These are phyloP conservation scores for Silurus aristotelis DNA, from an alignment of 2,797 vertebrate genomes.

Conservation along the genomic window DNA sequence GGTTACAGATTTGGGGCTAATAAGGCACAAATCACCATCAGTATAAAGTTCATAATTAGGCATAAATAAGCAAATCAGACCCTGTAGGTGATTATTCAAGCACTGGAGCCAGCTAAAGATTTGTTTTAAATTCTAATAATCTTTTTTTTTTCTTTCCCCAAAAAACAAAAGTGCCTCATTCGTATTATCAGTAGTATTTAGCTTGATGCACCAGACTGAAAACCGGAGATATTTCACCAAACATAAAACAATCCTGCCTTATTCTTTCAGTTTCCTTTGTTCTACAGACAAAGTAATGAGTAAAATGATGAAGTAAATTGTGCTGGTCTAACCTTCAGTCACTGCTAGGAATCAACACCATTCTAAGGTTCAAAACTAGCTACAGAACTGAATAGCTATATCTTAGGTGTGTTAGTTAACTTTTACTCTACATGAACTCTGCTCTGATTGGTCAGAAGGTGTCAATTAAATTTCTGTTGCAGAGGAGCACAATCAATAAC, in stretches of 20 bases:
- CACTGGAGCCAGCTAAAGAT: neutral
- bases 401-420: neutral
- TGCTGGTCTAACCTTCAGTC: neutral
- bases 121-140: neutral
- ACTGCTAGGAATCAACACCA: neutral
- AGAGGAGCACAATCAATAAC: neutral
- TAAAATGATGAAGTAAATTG: neutral
- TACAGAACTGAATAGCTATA: neutral
- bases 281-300: neutral
- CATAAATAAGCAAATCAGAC: neutral
- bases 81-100: neutral
- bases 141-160: neutral
- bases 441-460: neutral
- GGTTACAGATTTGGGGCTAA: neutral
- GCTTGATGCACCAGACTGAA: neutral
- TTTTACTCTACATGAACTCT: neutral
- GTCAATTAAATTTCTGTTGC: neutral
- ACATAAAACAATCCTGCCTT: neutral
- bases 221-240: neutral
- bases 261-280: neutral
- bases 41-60: neutral
- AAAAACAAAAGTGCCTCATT: neutral
- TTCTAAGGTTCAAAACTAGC: neutral
- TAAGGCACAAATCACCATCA: neutral
- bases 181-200: neutral